Evolutionary conservation across 30 jellyfish, hydroid and myxozoan genomes (phyloP), one percentile per base, ranked within the genome.

Genomic region (Aurelia aurita): DNA sequence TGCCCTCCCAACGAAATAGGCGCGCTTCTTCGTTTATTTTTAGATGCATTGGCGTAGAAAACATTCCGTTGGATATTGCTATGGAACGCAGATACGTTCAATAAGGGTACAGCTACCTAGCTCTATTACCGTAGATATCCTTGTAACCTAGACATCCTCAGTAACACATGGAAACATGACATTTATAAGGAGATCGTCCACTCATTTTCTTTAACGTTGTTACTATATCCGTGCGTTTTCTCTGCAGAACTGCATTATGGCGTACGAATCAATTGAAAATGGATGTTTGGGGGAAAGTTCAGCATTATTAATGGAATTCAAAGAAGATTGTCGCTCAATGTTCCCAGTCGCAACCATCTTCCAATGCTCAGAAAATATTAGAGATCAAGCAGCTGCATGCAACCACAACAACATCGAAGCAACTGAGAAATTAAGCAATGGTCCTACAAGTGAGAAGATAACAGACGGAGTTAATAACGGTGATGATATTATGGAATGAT

Each of bases 261-360:
- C 88, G 14, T 76, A 28, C 54, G 34, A 57, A 18, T 58, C 77
- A 10, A 57, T 76, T 3, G 88, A 76, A 58, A 39, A 32, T n/a
- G 88, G 88, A 16, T 61, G 44, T 27, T 21, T 76, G 25, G 88
- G 88, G 3, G 88, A 76, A 26, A 55, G 77, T 65, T 60, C 88
- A 20, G 31, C 28, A 32, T 15, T 58, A 14, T 46, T 76, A 62
- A 26, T n/a, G 58, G 77, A 76, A 58, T 59, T 76, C 66, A 76
- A 61, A 58, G 32, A 76, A 32, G 65, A 21, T 39, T 79, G 80
- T 49, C 60, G n/a, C 39, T 4, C 20, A 1, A 25, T 79, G 82
- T 79, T 79, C 62, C 90, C 90, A 21, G 20, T 63, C 31, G 90
- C 90, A 29, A 67, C 81, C 7, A 58, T 23, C n/a, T 79, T 79